These are phyloP conservation scores for Drosophila repletoides DNA, from an alignment of 1,140 invertebrate species.

Conservation along the genomic window DNA sequence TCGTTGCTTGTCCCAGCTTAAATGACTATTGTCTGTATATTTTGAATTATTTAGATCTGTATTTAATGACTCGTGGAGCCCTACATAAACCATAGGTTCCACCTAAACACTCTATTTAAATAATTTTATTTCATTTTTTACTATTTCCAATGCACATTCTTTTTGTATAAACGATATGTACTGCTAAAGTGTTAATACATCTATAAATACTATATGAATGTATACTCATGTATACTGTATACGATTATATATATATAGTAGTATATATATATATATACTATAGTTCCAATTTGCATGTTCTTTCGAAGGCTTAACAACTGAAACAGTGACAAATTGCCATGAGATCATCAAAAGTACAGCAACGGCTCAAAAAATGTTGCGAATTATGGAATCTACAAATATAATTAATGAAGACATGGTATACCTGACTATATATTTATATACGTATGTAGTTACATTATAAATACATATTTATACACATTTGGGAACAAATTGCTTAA, in stretches of 20 bases:
- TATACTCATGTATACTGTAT: too few relatives aligned
- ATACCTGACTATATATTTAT: constrained; percentile 5
- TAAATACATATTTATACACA: too few relatives aligned
- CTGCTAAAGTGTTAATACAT: constrained; percentile 57
- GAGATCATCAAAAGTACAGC: constrained; percentile 47
- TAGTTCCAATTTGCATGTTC: background rate
- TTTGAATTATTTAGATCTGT: constrained; percentile 2
- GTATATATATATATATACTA: background rate
- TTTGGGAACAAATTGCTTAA: too few relatives aligned
- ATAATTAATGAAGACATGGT: background rate
- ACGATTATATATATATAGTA: background rate
- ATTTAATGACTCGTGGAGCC: background rate
- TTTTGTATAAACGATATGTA: constrained; percentile 71
- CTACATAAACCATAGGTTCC: constrained; percentile 31
- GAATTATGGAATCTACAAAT: constrained; percentile 8
- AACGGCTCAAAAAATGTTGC: constrained; percentile 17
- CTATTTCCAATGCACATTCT: constrained; percentile 23
- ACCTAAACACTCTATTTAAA: background rate
- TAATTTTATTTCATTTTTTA: background rate
- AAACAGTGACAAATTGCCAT: constrained; percentile 62
- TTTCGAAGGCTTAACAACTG: constrained; percentile 30
- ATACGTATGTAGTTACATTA: background rate
- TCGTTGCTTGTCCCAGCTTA: constrained; percentile 54
- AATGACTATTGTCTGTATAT: constrained; percentile 47
- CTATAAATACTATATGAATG: constrained; percentile 33